Percentiles rank a stretch among this genome's conserved stretches.
These are phyloP conservation scores for Aphodius sticticus DNA, from an alignment of 2,888 invertebrate species.

Conservation along the genomic window DNA sequence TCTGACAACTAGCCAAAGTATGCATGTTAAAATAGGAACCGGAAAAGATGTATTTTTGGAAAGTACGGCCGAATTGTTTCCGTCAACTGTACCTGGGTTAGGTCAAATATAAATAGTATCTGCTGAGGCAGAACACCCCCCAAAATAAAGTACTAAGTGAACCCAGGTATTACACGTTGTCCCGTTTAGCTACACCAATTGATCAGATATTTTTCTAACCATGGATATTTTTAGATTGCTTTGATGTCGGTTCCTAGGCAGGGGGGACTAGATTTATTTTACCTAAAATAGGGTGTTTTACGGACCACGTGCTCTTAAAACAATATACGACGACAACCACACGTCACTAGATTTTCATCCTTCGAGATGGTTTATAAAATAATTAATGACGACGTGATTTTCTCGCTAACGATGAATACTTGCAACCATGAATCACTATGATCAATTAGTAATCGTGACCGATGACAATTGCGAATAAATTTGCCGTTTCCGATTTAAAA, in stretches of 20 bases:
- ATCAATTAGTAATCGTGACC: neutral
- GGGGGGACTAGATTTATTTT: neutral
- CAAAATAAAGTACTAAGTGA: neutral
- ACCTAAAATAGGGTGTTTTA: neutral
- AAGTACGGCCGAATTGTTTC: neutral
- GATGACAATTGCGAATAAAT: constrained; percentile 4
- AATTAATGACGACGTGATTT: neutral
- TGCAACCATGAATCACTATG: neutral
- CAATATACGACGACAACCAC: neutral
- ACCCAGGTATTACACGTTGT: neutral
- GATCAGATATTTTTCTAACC: neutral
- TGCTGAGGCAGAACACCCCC: neutral
- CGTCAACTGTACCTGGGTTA: neutral
- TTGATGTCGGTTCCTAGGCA: neutral
- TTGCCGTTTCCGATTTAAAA: neutral
- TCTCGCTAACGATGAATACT: neutral
- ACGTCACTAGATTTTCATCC: neutral
- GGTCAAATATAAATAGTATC: neutral
- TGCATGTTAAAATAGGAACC: neutral
- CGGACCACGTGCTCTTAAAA: neutral
- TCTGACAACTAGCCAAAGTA: neutral
- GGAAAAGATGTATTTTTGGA: neutral
- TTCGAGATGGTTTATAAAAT: neutral
- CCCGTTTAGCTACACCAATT: neutral
- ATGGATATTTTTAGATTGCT: neutral